Conservation (phyloP, 2,888 invertebrate genomes). For the Eutolmus rufibarbis region DNA sequence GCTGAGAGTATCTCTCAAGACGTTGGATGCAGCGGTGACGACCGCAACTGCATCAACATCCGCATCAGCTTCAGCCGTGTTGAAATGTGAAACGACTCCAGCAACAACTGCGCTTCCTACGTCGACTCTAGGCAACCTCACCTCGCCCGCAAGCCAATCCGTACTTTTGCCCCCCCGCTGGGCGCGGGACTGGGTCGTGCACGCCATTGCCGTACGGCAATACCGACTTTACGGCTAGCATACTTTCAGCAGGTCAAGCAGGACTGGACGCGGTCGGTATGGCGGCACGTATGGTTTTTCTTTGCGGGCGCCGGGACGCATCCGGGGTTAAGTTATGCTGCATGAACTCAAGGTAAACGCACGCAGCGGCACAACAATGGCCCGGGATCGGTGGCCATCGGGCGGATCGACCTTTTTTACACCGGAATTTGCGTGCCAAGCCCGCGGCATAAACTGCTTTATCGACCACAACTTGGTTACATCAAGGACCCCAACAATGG, state of each 20-base stretch:
- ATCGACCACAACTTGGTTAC: background rate
- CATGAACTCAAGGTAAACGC: background rate
- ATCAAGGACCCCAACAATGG: background rate
- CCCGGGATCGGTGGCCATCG: background rate
- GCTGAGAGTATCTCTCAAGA: background rate
- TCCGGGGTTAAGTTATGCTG: background rate
- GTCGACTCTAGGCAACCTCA: background rate
- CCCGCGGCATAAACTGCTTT: background rate
- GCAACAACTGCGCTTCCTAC: background rate
- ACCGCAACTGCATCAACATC: slow-evolving; percentile 1
- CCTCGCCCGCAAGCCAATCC: background rate
- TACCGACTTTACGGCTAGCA: background rate
- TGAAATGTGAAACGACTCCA: background rate
- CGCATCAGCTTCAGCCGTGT: background rate
- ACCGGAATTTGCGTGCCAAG: background rate
- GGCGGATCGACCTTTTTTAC: background rate
- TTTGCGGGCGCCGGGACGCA: background rate
- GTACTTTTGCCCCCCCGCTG: background rate
- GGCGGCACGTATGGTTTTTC: background rate
- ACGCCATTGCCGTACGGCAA: background rate
- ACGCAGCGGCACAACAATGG: background rate
- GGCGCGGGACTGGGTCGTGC: background rate
- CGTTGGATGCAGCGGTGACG: background rate
- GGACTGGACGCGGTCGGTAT: background rate
- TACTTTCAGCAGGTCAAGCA: background rate